Percentiles rank a stretch among this genome's conserved stretches.
phyloP scores from a whole-genome alignment of 2,113 vertebrate species.

The Ceuthmochares aereus region DNA sequence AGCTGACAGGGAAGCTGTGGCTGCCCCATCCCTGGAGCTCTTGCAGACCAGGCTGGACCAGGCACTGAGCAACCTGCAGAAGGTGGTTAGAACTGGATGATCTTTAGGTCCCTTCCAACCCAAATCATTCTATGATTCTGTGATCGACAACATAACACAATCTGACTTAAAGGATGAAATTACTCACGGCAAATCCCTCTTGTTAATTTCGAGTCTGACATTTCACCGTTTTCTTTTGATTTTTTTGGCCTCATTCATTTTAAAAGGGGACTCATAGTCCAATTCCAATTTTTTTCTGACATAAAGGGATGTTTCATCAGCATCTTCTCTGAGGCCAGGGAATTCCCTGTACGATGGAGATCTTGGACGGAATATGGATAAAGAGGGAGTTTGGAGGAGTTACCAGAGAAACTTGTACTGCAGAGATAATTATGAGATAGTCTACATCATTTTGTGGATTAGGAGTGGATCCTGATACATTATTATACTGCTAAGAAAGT shows the following conservation, averaged over 20 bases:
- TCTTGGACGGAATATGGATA: background rate
- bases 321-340: background rate
- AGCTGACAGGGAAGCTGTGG: background rate
- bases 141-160: background rate
- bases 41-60: fast-evolving
- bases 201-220: background rate
- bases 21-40: background rate
- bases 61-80: background rate
- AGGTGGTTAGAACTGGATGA: fast-evolving
- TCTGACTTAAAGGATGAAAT: background rate
- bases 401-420: background rate
- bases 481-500: background rate
- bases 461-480: background rate
- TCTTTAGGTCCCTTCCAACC: background rate
- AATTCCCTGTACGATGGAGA: background rate
- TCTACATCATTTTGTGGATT: background rate
- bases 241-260: background rate
- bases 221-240: background rate
- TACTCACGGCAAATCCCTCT: background rate
- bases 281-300: background rate
- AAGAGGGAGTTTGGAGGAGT: background rate
- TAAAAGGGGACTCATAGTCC: background rate
- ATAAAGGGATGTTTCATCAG: background rate
- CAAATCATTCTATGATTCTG: background rate
- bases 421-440: background rate